phyloP scores from a whole-genome alignment of 2,113 vertebrate species.

The Hepsetus odoe region DNA sequence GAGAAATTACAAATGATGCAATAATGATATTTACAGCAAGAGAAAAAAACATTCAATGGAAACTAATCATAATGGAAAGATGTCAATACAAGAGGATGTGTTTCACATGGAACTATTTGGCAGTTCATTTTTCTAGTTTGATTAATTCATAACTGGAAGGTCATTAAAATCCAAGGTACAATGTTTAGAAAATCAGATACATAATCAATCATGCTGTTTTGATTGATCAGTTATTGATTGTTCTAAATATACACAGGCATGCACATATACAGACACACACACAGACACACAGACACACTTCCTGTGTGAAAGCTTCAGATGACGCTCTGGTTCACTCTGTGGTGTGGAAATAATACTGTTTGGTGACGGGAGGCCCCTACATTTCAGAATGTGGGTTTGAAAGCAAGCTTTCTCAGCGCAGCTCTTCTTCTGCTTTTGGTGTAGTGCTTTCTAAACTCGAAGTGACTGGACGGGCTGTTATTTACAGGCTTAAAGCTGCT shows the following conservation, averaged over 20 bases:
- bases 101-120: not conserved
- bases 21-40: not conserved
- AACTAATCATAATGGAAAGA: not conserved
- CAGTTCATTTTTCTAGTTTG: not conserved
- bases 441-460: not conserved
- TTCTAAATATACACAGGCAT: not conserved
- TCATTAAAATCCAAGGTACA: not conserved
- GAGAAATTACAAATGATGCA: not conserved
- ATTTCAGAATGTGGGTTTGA: slow-evolving; percentile 3
- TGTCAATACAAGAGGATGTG: not conserved
- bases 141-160: not conserved
- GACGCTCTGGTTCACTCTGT: not conserved
- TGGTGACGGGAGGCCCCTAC: not conserved
- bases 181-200: not conserved
- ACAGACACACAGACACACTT: not conserved
- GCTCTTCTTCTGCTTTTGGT: too few species aligned
- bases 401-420: not conserved
- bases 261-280: not conserved
- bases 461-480: not conserved
- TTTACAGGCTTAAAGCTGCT: not conserved
- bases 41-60: not conserved
- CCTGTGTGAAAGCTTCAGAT: slow-evolving; percentile 44
- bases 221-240: not conserved
- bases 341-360: not conserved
- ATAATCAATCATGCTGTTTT: not conserved